These are phyloP conservation scores for Bombyx mandarina DNA, from an alignment of 1,140 invertebrate genomes.

Conservation along the genomic window DNA sequence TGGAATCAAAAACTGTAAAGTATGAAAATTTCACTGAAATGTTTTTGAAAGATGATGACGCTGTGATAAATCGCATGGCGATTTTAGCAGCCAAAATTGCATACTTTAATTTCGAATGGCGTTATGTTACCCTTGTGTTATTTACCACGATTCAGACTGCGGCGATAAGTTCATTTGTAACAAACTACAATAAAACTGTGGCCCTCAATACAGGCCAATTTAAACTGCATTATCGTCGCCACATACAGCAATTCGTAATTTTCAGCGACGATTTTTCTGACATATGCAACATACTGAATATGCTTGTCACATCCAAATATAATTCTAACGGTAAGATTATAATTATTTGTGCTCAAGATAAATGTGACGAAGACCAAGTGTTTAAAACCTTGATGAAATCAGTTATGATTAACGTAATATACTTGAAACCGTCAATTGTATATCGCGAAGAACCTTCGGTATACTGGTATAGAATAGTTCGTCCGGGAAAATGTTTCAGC, in stretches of 20 bases:
- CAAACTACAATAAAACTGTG: slow-evolving; percentile 26
- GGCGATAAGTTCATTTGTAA: slow-evolving; percentile 31
- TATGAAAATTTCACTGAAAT: background rate
- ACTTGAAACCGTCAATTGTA: slow-evolving; percentile 23
- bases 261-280: slow-evolving; percentile 30
- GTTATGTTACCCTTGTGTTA: slow-evolving; percentile 34
- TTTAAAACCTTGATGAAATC: slow-evolving; percentile 23
- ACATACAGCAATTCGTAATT: slow-evolving; percentile 35
- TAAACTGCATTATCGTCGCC: slow-evolving; percentile 9
- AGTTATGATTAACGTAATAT: slow-evolving; percentile 30
- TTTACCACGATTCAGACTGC: slow-evolving; percentile 20
- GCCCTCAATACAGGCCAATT: slow-evolving; percentile 29
- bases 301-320: slow-evolving; percentile 24
- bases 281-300: slow-evolving; percentile 26
- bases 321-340: slow-evolving; percentile 38
- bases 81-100: slow-evolving; percentile 34
- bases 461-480: slow-evolving; percentile 29
- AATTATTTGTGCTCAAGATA: slow-evolving; percentile 25
- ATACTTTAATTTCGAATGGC: slow-evolving; percentile 43
- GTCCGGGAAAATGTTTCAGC: slow-evolving; percentile 29
- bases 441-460: slow-evolving; percentile 9
- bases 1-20: background rate
- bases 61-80: slow-evolving; percentile 21
- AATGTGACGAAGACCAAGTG: slow-evolving; percentile 30
- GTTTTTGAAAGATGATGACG: slow-evolving; percentile 12